phyloP scores from a whole-genome alignment of 2,888 invertebrate species.

The Deilephila porcellus region DNA sequence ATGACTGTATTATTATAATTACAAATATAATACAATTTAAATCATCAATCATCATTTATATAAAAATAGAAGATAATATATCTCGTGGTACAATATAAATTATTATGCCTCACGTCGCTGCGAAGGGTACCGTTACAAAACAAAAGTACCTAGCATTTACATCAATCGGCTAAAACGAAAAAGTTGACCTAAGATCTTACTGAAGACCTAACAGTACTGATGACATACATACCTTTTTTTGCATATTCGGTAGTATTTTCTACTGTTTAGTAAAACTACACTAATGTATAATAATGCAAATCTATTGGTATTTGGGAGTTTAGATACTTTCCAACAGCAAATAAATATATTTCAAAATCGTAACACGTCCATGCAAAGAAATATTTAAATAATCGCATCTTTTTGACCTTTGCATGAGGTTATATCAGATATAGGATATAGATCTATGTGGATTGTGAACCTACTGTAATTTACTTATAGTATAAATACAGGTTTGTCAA shows the following conservation, averaged over 20 bases:
- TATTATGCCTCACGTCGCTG: not conserved
- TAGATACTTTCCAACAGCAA: not conserved
- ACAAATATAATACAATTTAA: not conserved
- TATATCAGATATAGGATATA: no score
- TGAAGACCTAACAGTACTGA: conserved; percentile 16
- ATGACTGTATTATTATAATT: no score
- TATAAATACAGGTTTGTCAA: no score
- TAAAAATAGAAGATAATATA: not conserved
- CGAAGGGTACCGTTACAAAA: conserved; percentile 4
- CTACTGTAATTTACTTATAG: no score
- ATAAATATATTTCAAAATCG: not conserved
- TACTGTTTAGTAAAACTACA: not conserved
- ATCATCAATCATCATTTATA: not conserved
- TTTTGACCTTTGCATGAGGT: no score
- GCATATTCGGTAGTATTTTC: conserved; percentile 1
- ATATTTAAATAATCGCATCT: not conserved
- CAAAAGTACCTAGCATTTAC: conserved; percentile 17
- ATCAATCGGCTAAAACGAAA: not conserved
- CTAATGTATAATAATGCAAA: not conserved
- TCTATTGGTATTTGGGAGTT: not conserved
- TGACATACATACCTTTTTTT: conserved; percentile 19
- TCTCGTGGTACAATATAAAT: not conserved
- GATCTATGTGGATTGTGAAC: no score
- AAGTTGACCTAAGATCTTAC: conserved; percentile 14
- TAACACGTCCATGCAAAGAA: not conserved